Evolutionary conservation across 2,113 vertebrate genomes (phyloP).

Genomic region (rat (Rattus norvegicus)): DNA sequence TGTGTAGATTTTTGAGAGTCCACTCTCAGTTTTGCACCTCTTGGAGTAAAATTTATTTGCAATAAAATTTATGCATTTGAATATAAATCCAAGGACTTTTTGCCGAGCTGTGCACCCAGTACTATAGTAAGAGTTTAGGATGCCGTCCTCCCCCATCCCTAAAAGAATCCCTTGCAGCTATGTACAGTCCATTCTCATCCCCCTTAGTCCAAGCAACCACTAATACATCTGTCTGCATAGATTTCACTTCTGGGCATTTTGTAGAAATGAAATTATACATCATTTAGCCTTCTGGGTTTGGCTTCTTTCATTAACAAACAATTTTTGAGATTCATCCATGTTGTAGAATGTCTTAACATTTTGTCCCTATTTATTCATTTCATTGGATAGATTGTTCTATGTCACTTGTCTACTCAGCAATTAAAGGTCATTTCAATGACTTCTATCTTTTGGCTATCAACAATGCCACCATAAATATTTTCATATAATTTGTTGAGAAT

Average conservation of each 20-base stretch:
- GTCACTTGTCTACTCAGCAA: not conserved
- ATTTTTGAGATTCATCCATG: not conserved
- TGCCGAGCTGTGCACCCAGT: not conserved
- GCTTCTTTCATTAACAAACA: not conserved
- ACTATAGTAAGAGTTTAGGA: not conserved
- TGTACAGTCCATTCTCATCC: not conserved
- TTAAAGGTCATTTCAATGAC: not conserved
- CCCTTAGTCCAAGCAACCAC: not conserved
- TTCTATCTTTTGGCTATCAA: not conserved
- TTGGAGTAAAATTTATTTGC: not conserved
- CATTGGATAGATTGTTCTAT: not conserved
- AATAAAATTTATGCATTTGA: not conserved
- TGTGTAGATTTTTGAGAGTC: not conserved
- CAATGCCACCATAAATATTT: not conserved
- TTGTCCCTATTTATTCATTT: not conserved
- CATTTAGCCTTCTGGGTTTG: not conserved
- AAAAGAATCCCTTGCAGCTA: not conserved
- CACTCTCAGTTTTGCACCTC: not conserved
- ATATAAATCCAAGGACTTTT: not conserved
- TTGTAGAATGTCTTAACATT: not conserved
- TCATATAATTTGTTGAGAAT: not conserved
- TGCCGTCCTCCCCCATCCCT: not conserved
- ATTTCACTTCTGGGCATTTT: not conserved
- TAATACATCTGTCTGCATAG: not conserved
- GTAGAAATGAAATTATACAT: not conserved